phyloP scores from a whole-genome alignment of 2,888 invertebrate species.

The Ryuthela nishihirai region DNA sequence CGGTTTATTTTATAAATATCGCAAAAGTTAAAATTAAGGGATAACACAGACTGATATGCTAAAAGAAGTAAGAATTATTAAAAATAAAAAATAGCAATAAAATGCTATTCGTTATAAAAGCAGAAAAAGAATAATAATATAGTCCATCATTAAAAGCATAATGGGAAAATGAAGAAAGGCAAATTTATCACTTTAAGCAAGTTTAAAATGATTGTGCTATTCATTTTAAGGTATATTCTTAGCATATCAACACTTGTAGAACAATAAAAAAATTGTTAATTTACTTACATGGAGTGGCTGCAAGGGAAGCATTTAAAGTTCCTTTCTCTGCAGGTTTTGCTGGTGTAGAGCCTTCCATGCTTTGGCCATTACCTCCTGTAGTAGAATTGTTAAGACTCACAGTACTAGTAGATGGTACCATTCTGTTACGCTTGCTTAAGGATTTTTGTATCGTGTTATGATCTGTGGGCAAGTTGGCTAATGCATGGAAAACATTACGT shows the following conservation, averaged over 20 bases:
- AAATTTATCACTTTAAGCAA: no score
- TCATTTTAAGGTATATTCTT: neutral
- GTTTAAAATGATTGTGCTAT: no score
- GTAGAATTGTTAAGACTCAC: constrained; percentile 27
- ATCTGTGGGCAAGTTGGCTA: constrained; percentile 96
- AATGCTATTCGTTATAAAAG: no score
- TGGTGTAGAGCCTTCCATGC: constrained; percentile 46
- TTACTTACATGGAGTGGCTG: constrained; percentile 78
- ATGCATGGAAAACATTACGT: constrained; percentile 92
- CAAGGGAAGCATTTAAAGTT: constrained; percentile 80
- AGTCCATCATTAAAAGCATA: no score
- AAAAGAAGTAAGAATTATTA: no score
- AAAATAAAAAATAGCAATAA: no score
- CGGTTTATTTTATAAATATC: no score
- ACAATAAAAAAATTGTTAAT: neutral
- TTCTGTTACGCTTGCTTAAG: constrained; percentile 47
- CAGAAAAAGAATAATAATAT: no score
- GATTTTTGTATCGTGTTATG: constrained; percentile 81
- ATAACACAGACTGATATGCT: no score
- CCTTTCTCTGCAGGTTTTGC: constrained; percentile 55
- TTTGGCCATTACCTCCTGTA: constrained; percentile 18
- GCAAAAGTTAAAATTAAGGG: no score
- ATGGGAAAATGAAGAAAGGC: no score
- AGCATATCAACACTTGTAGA: neutral
- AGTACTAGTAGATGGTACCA: constrained; percentile 48